Conservation (phyloP, 2,888 invertebrate species). For the Sipha maydis region DNA sequence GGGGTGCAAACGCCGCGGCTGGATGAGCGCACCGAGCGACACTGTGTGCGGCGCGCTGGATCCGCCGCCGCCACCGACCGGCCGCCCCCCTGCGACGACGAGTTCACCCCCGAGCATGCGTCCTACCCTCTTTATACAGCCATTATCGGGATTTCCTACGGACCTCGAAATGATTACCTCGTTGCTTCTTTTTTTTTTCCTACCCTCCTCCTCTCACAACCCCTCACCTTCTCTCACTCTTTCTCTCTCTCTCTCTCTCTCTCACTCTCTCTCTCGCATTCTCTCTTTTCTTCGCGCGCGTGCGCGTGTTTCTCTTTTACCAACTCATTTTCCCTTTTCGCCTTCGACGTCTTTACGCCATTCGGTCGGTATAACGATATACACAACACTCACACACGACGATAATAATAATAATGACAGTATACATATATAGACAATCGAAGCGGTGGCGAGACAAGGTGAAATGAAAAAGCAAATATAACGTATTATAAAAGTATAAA, state of each 20-base stretch:
- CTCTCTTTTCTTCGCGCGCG: background rate
- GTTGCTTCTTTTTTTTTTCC: slow-evolving; percentile 42
- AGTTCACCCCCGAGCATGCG: slow-evolving; percentile 66
- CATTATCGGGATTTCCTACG: slow-evolving; percentile 61
- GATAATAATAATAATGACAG: too few species aligned
- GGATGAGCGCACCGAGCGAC: slow-evolving; percentile 41
- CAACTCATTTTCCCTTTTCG: too few species aligned
- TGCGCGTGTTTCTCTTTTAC: too few species aligned
- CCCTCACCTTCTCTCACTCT: background rate
- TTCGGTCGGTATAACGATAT: too few species aligned
- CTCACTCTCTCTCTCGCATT: background rate
- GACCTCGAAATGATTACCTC: slow-evolving; percentile 53
- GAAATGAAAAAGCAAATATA: background rate
- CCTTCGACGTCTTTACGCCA: too few species aligned
- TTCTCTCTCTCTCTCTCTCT: background rate
- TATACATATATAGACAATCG: too few species aligned
- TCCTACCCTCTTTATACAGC: slow-evolving; percentile 62
- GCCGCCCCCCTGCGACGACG: slow-evolving; percentile 63
- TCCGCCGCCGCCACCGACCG: slow-evolving; percentile 42
- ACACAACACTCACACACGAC: too few species aligned
- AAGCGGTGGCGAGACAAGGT: too few species aligned
- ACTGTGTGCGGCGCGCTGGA: slow-evolving; percentile 40
- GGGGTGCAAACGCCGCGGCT: slow-evolving; percentile 57
- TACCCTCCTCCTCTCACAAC: background rate
- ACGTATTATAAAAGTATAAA: too few species aligned